phyloP scores from a whole-genome alignment of 2,113 vertebrate species.

The Hippolais icterina region DNA sequence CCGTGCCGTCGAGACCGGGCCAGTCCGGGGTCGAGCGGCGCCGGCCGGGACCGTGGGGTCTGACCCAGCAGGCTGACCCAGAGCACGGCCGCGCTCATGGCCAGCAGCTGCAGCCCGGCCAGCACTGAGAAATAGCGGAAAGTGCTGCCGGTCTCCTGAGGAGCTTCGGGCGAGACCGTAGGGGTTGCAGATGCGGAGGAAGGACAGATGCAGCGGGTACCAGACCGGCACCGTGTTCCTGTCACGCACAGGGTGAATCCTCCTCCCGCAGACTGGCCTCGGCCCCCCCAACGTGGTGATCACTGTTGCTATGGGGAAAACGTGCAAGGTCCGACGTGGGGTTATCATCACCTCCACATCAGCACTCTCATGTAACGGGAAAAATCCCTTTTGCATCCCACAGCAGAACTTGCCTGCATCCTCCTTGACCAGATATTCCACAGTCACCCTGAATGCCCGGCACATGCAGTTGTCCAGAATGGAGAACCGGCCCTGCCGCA shows the following conservation, averaged over 20 bases:
- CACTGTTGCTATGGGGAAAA: too few relatives aligned
- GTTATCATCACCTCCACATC: accelerated
- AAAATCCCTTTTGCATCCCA: accelerated
- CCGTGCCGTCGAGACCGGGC: too few relatives aligned
- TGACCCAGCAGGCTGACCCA: not conserved
- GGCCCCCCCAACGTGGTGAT: accelerated
- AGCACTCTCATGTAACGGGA: accelerated
- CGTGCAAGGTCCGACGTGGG: not conserved
- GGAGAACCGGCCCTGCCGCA: accelerated
- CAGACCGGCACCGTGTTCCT: too few relatives aligned
- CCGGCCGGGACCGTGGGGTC: not conserved
- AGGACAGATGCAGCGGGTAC: not conserved
- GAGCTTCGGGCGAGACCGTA: accelerated
- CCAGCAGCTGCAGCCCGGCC: not conserved
- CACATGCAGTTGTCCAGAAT: accelerated
- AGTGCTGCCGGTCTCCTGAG: accelerated
- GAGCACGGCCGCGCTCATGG: not conserved
- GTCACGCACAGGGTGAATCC: accelerated
- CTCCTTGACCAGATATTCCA: accelerated
- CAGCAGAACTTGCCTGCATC: accelerated
- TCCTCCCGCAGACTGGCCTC: accelerated
- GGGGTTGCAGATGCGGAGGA: accelerated
- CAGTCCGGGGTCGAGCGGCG: not conserved
- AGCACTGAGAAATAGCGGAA: not conserved
- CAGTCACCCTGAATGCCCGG: not conserved